Conservation (phyloP, 2,113 vertebrate species). For the Coracopsis vasa region DNA sequence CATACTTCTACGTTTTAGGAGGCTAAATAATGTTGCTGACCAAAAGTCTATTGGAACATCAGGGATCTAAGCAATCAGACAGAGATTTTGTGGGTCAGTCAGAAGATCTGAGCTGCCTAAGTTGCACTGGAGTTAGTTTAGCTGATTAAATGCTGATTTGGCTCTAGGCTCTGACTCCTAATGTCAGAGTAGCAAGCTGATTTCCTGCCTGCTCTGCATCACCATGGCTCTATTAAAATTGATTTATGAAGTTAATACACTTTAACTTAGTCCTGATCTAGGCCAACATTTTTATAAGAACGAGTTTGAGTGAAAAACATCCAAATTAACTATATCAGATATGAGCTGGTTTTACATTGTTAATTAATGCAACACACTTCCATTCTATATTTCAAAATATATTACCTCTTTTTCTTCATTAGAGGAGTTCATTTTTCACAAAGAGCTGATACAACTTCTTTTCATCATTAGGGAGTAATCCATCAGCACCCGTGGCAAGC, state of each 20-base stretch:
- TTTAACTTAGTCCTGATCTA: background rate
- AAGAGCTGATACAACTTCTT: background rate
- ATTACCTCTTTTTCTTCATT: background rate
- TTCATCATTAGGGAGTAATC: background rate
- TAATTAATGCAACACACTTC: background rate
- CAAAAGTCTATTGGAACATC: background rate
- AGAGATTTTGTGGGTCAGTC: background rate
- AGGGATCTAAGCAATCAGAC: background rate
- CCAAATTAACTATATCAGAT: background rate
- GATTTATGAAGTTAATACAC: background rate
- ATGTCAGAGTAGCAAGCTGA: background rate
- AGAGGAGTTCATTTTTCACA: background rate
- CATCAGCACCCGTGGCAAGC: background rate
- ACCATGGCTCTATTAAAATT: background rate
- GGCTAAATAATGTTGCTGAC: background rate
- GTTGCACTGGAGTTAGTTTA: background rate
- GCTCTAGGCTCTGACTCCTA: background rate
- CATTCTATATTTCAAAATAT: background rate
- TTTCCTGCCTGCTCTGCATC: background rate
- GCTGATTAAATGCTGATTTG: constrained; percentile 4
- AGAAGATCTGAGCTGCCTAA: background rate
- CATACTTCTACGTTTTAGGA: background rate
- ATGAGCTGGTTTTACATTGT: background rate
- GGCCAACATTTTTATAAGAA: background rate
- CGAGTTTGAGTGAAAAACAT: background rate